These are phyloP conservation scores for Lysandra coridon DNA, from an alignment of 2,888 invertebrate species.

Conservation along the genomic window DNA sequence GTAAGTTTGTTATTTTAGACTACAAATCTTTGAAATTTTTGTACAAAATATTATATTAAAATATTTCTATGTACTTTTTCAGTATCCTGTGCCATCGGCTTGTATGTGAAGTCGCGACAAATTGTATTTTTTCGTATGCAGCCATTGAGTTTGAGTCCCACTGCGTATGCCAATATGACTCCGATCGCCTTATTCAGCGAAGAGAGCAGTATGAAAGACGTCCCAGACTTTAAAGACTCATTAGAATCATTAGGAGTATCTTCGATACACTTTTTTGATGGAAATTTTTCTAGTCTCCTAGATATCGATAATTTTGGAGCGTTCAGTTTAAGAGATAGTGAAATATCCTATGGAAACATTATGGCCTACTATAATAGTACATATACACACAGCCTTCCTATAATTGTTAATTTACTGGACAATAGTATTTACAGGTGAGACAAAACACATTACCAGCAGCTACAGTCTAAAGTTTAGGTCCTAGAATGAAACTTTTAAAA, in stretches of 20 bases:
- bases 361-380: slow-evolving; percentile 89
- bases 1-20: slow-evolving; percentile 53
- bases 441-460: not conserved
- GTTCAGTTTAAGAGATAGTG: slow-evolving; percentile 80
- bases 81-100: slow-evolving; percentile 84
- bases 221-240: slow-evolving; percentile 61
- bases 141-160: slow-evolving; percentile 82
- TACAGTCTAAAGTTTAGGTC: not conserved
- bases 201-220: slow-evolving; percentile 60
- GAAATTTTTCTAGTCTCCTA: slow-evolving; percentile 83
- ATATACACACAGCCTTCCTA: slow-evolving; percentile 88
- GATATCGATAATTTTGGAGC: slow-evolving; percentile 84
- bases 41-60: not conserved
- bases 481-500: not conserved
- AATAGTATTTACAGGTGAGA: slow-evolving; percentile 85
- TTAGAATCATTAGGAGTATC: slow-evolving; percentile 63
- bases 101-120: slow-evolving; percentile 83
- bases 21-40: not conserved
- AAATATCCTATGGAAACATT: slow-evolving; percentile 77
- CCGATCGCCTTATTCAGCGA: slow-evolving; percentile 83
- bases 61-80: slow-evolving; percentile 45
- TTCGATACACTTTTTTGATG: slow-evolving; percentile 80
- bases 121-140: slow-evolving; percentile 83
- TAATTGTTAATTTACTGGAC: slow-evolving; percentile 85
- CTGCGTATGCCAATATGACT: slow-evolving; percentile 81